Percentiles rank a stretch among this genome's conserved stretches.
phyloP scores from a whole-genome alignment of 2,797 vertebrate genomes.

The Mormyrops boulengeri region DNA sequence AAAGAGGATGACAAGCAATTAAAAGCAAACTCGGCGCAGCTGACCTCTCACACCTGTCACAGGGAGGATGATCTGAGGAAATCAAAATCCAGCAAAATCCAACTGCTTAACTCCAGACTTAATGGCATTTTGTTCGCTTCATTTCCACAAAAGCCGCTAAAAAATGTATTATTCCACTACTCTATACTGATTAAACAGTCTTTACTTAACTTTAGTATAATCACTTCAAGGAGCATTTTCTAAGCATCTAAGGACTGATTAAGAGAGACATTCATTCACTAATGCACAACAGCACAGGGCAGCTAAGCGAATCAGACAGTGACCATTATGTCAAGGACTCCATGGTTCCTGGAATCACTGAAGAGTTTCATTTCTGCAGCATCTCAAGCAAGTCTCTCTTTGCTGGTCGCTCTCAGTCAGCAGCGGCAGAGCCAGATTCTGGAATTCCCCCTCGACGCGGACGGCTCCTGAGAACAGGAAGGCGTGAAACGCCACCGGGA shows the following conservation, averaged over 20 bases:
- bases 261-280: neutral
- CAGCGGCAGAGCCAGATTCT: neutral
- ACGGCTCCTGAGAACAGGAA: neutral
- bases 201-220: neutral
- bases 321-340: neutral
- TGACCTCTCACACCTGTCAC: neutral
- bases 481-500: neutral
- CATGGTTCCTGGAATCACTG: neutral
- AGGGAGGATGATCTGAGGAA: neutral
- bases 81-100: neutral
- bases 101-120: neutral
- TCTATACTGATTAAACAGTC: neutral
- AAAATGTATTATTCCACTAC: neutral
- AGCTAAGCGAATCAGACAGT: neutral
- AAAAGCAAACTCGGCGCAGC: neutral
- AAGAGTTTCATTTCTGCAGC: neutral
- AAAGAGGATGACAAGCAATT: neutral
- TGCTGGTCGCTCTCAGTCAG: neutral
- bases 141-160: neutral
- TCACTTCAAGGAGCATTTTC: neutral
- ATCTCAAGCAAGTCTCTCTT: neutral
- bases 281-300: neutral
- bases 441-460: neutral
- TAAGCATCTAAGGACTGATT: neutral
- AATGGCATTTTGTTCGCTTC: neutral